A percentile compares a stretch with the other conserved stretches of the same genome.
phyloP scores from a whole-genome alignment of 2,113 vertebrate genomes.

The Callipepla californica region DNA sequence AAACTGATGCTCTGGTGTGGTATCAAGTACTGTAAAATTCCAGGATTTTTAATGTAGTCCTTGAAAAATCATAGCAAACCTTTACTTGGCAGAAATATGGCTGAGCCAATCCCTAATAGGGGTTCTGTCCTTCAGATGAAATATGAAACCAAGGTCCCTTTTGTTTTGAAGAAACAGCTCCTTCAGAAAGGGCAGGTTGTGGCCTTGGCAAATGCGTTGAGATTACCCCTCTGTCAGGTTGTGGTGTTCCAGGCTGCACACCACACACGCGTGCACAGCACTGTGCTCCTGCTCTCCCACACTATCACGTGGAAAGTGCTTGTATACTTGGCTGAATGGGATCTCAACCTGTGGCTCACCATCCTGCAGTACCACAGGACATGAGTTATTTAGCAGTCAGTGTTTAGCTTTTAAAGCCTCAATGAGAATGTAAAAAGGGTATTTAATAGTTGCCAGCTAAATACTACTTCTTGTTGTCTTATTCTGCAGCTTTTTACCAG shows the following conservation, averaged over 20 bases:
- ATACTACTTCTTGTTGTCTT: not conserved
- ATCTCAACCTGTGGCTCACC: not conserved
- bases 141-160: not conserved
- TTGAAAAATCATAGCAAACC: not conserved
- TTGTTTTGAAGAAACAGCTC: not conserved
- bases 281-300: not conserved
- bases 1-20: accelerated
- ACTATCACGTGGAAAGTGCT: not conserved
- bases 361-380: not conserved
- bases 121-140: conserved; percentile 6
- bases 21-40: not conserved
- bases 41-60: not conserved
- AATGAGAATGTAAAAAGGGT: not conserved
- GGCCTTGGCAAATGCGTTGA: not conserved
- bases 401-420: not conserved
- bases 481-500: not conserved
- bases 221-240: not conserved
- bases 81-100: not conserved
- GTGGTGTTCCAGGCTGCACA: not conserved
- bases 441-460: not conserved
- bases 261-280: not conserved
- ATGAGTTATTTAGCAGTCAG: not conserved
- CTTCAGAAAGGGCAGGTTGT: not conserved
- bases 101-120: not conserved
- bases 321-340: not conserved